Conservation (phyloP, 2,888 invertebrate genomes). For the Thymelicus acteon region DNA sequence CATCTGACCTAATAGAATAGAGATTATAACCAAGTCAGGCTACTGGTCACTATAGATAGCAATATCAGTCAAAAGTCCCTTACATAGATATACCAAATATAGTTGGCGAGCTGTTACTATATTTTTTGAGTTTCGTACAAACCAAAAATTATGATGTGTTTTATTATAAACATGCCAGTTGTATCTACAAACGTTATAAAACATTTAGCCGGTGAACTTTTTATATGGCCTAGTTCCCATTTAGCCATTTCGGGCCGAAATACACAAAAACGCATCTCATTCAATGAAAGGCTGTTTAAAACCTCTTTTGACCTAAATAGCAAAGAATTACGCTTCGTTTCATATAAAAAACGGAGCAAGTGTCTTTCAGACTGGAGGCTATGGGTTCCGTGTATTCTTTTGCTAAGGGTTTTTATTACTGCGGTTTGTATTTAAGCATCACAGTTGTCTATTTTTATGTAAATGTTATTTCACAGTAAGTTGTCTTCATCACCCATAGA, state of each 20-base stretch:
- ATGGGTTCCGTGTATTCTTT: not conserved
- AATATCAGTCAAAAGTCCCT: too few relatives aligned
- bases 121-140: not conserved
- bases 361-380: not conserved
- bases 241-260: conserved; percentile 26
- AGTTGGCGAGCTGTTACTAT: too few relatives aligned
- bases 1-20: too few relatives aligned
- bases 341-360: conserved; percentile 18
- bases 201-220: conserved; percentile 11
- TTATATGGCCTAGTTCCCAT: conserved; percentile 26
- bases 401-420: not conserved
- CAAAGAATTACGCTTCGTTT: conserved; percentile 27
- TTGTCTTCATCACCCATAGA: too few relatives aligned
- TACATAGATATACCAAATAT: too few relatives aligned
- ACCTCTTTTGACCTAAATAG: conserved; percentile 35
- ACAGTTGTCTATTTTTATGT: too few relatives aligned
- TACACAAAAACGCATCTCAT: conserved; percentile 38
- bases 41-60: too few relatives aligned
- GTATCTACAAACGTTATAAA: conserved; percentile 11
- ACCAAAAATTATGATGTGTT: not conserved
- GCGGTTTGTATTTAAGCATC: too few relatives aligned
- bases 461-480: too few relatives aligned
- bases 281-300: conserved; percentile 36
- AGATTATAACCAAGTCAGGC: too few relatives aligned
- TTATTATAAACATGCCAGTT: not conserved